phyloP scores from a whole-genome alignment of 2,888 invertebrate genomes.

The Microctonus hyperodae region DNA sequence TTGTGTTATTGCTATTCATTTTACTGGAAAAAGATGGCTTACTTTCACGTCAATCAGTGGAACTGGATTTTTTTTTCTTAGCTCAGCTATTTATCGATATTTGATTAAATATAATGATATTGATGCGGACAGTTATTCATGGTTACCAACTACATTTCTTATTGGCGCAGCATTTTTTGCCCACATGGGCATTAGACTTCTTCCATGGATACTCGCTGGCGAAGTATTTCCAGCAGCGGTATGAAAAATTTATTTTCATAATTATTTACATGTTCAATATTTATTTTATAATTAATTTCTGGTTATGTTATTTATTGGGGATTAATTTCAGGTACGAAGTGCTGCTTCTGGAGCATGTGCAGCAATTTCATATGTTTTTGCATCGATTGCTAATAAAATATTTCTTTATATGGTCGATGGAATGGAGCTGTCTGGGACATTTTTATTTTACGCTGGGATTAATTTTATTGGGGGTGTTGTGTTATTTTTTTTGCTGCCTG shows the following conservation, averaged over 20 bases:
- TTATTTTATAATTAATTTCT: too few species aligned
- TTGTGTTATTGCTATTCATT: slow-evolving; percentile 74
- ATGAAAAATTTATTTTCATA: background rate
- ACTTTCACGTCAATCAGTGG: slow-evolving; percentile 73
- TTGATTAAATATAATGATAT: slow-evolving; percentile 39
- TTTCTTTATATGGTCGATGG: slow-evolving; percentile 72
- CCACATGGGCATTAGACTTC: slow-evolving; percentile 73
- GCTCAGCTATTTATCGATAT: slow-evolving; percentile 68
- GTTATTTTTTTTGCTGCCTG: slow-evolving; percentile 77
- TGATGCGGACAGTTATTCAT: slow-evolving; percentile 55
- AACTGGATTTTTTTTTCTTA: slow-evolving; percentile 72
- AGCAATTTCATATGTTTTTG: slow-evolving; percentile 78
- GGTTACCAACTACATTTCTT: slow-evolving; percentile 75
- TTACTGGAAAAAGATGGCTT: slow-evolving; percentile 76
- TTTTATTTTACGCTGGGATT: slow-evolving; percentile 73
- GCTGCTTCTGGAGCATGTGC: slow-evolving; percentile 77
- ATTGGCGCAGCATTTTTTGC: slow-evolving; percentile 74
- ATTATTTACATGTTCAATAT: too few species aligned
- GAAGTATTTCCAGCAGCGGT: slow-evolving; percentile 68
- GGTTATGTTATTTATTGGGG: background rate
- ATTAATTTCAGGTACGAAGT: slow-evolving; percentile 67
- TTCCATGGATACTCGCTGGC: slow-evolving; percentile 84
- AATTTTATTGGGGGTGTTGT: slow-evolving; percentile 71
- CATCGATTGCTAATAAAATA: slow-evolving; percentile 77
- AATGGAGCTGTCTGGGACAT: slow-evolving; percentile 75